Conservation (phyloP, 2,797 vertebrate genomes). For the Danio choprae region DNA sequence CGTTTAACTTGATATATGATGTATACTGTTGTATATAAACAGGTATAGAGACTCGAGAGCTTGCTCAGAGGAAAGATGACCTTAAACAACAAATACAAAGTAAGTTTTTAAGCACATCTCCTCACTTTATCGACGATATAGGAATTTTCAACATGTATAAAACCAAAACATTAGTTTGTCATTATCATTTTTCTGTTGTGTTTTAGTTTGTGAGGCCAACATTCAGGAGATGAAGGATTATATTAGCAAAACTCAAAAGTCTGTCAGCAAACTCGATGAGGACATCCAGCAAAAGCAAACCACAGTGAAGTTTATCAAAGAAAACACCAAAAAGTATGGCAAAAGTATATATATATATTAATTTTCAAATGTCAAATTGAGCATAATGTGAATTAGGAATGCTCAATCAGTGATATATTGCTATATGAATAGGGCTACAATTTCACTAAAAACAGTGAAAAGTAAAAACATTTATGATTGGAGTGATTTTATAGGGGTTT, state of each 20-base stretch:
- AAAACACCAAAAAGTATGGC: slow-evolving; percentile 70
- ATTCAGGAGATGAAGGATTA: slow-evolving; percentile 68
- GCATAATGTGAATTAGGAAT: neutral
- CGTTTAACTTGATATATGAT: neutral
- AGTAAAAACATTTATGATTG: no score
- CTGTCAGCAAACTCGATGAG: slow-evolving; percentile 68
- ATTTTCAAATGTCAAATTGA: neutral
- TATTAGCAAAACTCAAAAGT: slow-evolving; percentile 59
- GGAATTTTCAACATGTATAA: neutral
- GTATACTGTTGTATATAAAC: neutral
- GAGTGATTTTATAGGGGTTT: no score
- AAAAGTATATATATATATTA: neutral
- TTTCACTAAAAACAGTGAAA: no score
- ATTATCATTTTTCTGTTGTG: neutral
- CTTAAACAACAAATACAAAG: slow-evolving; percentile 71
- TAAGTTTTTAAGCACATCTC: slow-evolving; percentile 38
- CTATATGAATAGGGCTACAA: no score
- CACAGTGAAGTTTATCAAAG: slow-evolving; percentile 65
- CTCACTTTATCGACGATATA: neutral
- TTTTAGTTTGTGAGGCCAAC: slow-evolving; percentile 66
- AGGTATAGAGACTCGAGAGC: slow-evolving; percentile 74
- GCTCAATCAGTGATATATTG: no score
- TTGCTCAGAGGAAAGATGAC: slow-evolving; percentile 72
- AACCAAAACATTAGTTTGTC: neutral
- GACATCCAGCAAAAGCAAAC: slow-evolving; percentile 69